Evolutionary conservation across 2,888 invertebrate species (phyloP).

Genomic region (Phrixothrix hirtus): DNA sequence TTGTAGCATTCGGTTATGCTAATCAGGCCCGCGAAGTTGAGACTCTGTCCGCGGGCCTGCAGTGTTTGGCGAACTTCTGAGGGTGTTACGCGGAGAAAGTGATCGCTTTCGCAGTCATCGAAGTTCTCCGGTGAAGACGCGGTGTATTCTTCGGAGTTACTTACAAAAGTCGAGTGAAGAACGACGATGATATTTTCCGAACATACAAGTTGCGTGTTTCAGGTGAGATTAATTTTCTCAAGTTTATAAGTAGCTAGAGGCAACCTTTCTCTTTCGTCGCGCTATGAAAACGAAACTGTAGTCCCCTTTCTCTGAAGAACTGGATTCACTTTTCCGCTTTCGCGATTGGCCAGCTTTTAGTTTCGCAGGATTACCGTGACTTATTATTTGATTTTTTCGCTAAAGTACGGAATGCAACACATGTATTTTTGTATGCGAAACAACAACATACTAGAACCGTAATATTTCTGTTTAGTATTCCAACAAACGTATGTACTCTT

Average conservation of each 20-base stretch:
- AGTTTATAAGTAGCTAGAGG: conserved; percentile 28
- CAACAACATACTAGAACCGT: conserved; percentile 32
- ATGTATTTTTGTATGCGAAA: conserved; percentile 68
- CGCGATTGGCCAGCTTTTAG: conserved; percentile 26
- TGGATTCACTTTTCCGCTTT: conserved; percentile 40
- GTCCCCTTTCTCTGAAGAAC: conserved; percentile 42
- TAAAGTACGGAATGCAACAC: conserved; percentile 54
- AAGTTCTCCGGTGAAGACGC: conserved; percentile 8
- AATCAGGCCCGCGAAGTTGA: conserved; percentile 37
- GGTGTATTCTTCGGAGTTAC: background rate
- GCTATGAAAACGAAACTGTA: conserved; percentile 43
- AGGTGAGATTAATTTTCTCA: conserved; percentile 32
- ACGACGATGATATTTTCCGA: conserved; percentile 30
- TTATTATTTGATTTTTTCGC: conserved; percentile 33
- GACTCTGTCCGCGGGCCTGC: conserved; percentile 35
- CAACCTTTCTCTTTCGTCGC: conserved; percentile 41
- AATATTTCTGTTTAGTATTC: conserved; percentile 41
- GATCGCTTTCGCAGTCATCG: conserved; percentile 36
- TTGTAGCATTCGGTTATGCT: conserved; percentile 41
- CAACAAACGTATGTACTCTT: conserved; percentile 36
- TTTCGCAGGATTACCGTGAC: conserved; percentile 28
- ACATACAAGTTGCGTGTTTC: conserved; percentile 22
- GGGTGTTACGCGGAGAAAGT: conserved; percentile 43
- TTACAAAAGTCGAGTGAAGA: conserved; percentile 18
- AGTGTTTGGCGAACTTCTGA: conserved; percentile 45